A percentile compares a stretch with the other conserved stretches of the same genome.
phyloP scores from a whole-genome alignment of 2,888 invertebrate species.

The Cacoxenus indagator region DNA sequence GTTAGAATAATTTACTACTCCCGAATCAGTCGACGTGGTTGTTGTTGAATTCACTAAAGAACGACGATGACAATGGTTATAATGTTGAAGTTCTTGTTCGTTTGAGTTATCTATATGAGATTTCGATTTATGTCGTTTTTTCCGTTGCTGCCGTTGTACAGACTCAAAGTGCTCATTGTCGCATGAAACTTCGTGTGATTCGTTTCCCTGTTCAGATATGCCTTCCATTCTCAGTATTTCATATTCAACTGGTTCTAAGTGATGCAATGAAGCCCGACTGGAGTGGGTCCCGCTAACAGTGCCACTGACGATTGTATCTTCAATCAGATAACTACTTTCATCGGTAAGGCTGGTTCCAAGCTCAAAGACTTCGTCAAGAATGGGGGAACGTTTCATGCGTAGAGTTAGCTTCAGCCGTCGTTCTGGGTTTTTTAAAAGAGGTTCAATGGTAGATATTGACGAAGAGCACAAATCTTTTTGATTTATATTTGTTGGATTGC shows the following conservation, averaged over 20 bases:
- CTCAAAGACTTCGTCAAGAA: conserved; percentile 87
- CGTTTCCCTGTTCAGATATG: conserved; percentile 71
- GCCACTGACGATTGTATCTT: conserved; percentile 36
- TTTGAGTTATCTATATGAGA: conserved; percentile 36
- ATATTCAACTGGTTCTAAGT: conserved; percentile 78
- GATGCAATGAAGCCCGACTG: conserved; percentile 39
- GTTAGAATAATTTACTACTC: not conserved
- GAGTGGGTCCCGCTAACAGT: conserved; percentile 57
- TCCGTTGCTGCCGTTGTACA: conserved; percentile 65
- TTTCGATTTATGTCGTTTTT: conserved; percentile 76
- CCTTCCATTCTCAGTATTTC: conserved; percentile 88
- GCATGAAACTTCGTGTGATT: conserved; percentile 37
- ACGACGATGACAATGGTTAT: conserved; percentile 18
- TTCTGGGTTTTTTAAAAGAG: conserved; percentile 69
- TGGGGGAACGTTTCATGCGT: conserved; percentile 88
- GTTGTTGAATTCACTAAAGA: conserved; percentile 33
- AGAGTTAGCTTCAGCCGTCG: conserved; percentile 82
- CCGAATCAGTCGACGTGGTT: not conserved
- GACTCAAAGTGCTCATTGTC: conserved; percentile 23
- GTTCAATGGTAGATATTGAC: conserved; percentile 51
- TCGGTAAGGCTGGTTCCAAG: conserved; percentile 80
- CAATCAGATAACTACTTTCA: conserved; percentile 68
- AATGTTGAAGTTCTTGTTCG: conserved; percentile 43
- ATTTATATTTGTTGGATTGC: conserved; percentile 22
- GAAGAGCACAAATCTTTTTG: not conserved